A percentile compares a stretch with the other conserved stretches of the same genome.
These are phyloP conservation scores for Onthophagus sagittarius DNA, from an alignment of 2,888 invertebrate species.

Conservation along the genomic window DNA sequence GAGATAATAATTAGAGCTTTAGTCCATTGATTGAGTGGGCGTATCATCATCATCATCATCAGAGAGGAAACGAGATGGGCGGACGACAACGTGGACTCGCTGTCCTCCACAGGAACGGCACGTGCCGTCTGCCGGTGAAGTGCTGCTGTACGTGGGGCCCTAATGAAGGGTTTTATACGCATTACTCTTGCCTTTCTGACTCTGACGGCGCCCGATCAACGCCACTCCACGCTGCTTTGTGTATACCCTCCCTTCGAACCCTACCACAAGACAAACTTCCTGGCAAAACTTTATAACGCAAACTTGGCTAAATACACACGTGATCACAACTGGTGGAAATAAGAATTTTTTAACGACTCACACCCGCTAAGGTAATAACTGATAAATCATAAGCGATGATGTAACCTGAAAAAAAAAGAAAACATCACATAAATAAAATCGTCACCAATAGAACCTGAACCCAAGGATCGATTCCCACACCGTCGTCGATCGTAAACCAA, in stretches of 20 bases:
- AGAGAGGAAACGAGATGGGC: slow-evolving; percentile 32
- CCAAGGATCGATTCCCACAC: neutral
- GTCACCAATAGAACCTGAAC: neutral
- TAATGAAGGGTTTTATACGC: slow-evolving; percentile 51
- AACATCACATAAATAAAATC: neutral
- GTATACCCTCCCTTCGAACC: neutral
- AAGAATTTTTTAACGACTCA: neutral
- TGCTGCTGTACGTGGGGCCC: slow-evolving; percentile 42
- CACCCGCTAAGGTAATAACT: neutral
- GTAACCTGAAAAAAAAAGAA: neutral
- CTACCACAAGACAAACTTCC: neutral
- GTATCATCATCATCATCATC: neutral
- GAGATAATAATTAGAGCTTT: neutral
- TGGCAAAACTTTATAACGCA: neutral
- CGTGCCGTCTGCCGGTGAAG: slow-evolving; percentile 46
- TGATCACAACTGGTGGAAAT: no score
- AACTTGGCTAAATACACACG: no score
- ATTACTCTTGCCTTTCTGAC: slow-evolving; percentile 50
- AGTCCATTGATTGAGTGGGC: neutral
- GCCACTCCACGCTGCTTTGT: neutral
- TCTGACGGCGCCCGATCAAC: slow-evolving; percentile 37
- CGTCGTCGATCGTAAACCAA: neutral
- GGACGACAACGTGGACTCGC: slow-evolving; percentile 24
- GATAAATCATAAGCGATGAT: neutral
- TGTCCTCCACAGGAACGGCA: slow-evolving; percentile 40